These are phyloP conservation scores for Cataglyphis cursor DNA, from an alignment of 2,888 invertebrate genomes.

Conservation along the genomic window DNA sequence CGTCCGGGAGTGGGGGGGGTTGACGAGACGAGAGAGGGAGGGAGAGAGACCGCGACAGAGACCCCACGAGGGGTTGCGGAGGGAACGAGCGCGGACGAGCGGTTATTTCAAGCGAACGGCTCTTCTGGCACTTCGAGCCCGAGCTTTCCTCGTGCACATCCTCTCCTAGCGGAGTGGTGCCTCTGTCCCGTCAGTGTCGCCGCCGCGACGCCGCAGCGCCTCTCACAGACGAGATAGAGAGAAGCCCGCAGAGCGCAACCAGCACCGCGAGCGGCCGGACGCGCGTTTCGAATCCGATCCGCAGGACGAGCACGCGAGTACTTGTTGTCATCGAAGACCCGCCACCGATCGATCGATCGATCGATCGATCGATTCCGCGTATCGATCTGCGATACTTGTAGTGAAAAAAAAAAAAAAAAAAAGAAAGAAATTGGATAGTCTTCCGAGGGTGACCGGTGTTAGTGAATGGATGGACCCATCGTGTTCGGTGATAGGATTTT, in stretches of 20 bases:
- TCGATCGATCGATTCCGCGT: background rate
- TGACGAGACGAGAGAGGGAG: constrained; percentile 17
- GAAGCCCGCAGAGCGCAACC: constrained; percentile 7
- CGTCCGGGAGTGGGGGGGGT: constrained; percentile 61
- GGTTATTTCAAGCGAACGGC: constrained; percentile 85
- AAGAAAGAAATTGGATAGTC: background rate
- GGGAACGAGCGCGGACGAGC: constrained; percentile 82
- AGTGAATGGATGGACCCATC: constrained; percentile 22
- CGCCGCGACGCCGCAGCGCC: constrained; percentile 62
- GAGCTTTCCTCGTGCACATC: constrained; percentile 81
- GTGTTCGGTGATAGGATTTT: constrained; percentile 27
- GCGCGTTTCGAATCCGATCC: background rate
- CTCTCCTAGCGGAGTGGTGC: constrained; percentile 57
- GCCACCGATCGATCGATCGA: background rate
- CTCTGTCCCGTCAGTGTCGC: constrained; percentile 66
- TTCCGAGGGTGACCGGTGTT: constrained; percentile 18
- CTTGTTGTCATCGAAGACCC: background rate
- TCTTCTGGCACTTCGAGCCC: constrained; percentile 85
- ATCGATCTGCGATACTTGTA: background rate
- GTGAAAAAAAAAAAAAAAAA: background rate
- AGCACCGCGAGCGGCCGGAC: constrained; percentile 13
- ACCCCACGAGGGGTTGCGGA: constrained; percentile 80
- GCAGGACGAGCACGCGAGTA: background rate
- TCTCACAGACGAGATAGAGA: constrained; percentile 14
- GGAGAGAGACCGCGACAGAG: background rate